Percentiles rank a stretch among this genome's conserved stretches.
These are phyloP conservation scores for Numenius phaeopus DNA, from an alignment of 2,797 vertebrate genomes.

Conservation along the genomic window DNA sequence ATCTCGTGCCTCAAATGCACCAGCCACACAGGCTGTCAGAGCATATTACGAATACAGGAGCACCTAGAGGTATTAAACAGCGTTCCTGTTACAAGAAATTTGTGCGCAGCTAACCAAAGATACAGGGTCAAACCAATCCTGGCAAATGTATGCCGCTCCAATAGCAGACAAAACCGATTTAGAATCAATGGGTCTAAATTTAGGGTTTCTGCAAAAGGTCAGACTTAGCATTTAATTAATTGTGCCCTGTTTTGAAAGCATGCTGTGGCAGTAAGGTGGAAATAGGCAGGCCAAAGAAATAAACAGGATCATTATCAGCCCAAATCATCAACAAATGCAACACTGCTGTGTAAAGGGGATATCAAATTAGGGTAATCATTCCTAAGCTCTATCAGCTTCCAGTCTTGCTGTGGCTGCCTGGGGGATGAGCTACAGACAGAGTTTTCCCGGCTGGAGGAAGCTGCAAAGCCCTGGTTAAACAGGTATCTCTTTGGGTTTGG, in stretches of 20 bases:
- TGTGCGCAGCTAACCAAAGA: not conserved
- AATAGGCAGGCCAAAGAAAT: not conserved
- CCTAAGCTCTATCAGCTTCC: not conserved
- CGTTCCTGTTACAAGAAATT: not conserved
- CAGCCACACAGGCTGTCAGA: not conserved
- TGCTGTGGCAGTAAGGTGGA: not conserved
- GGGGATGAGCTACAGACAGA: not conserved
- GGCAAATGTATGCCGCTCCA: not conserved
- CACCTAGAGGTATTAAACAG: not conserved
- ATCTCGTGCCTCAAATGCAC: not conserved
- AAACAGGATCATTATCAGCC: not conserved
- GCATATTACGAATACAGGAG: not conserved
- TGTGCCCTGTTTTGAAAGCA: not conserved
- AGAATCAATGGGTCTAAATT: not conserved
- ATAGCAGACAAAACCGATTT: not conserved
- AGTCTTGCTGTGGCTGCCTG: not conserved
- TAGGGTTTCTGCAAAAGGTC: not conserved
- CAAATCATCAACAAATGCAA: not conserved
- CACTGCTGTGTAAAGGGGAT: not conserved
- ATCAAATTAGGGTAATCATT: not conserved
- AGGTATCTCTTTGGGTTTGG: not conserved
- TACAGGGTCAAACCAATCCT: not conserved
- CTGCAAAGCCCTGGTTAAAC: not conserved
- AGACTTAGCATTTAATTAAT: not conserved
- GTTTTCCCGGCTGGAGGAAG: not conserved